Evolutionary conservation across 2,888 invertebrate species (phyloP), one percentile per base, ranked within the genome.

Genomic region (Callyntrura sp.): DNA sequence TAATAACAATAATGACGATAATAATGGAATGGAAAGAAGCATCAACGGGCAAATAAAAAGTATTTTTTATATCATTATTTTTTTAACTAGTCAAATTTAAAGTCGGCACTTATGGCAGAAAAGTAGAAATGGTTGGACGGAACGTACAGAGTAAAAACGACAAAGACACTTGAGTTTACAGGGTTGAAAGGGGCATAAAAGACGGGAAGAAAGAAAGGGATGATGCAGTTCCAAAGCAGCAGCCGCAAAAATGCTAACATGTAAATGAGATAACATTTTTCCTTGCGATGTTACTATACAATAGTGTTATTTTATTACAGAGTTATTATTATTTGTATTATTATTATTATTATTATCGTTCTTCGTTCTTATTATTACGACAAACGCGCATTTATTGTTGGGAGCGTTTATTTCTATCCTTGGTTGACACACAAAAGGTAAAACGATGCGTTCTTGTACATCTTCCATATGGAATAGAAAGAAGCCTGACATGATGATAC

Each of bases 201-300:
- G 35, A 35, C 14, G 17, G 17, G 43, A 70, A 17, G 28, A 68
- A 68, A 2, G n/a, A 62, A 23, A 62, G 60, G 17, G 28, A 65
- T 14, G 65, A 14, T 78, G 23, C 78, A 51, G 78, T 9, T 35
- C 35, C 35, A 60, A 78, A 78, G 76, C 23, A 78, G 79, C 79
- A 55, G 28, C 62, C 20, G 62, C 82, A 82, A 20, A 12, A 4
- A 8, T 48, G 12, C 70, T 51, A 17, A 51, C 25, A 76, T 76
- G 76, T 51, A 76, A 76, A 76, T 51, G 76, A 76, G n/a, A 14
- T 76, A 76, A 25, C 73, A 9, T 73, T 48, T 48, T 73, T 65
- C 25, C 28, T 23, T 12, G 28, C 65, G 11, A 14, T 60, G n/a
- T 55, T 14, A 55, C 70, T 70, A n/a, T 9, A 48, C 70, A 20